These are phyloP conservation scores for Siniperca chuatsi DNA, from an alignment of 2,113 vertebrate species.

Conservation along the genomic window DNA sequence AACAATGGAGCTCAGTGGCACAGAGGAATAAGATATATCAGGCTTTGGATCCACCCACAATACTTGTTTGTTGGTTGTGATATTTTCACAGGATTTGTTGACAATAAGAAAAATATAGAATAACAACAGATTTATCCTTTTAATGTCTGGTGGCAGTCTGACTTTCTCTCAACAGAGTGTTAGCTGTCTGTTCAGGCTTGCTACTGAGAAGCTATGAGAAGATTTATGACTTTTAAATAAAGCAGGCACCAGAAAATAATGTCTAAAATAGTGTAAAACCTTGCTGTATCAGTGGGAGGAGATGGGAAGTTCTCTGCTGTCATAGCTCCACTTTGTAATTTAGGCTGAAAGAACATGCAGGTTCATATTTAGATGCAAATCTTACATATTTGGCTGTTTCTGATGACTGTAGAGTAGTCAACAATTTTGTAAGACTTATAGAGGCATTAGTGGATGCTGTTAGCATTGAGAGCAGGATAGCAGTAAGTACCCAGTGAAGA, in stretches of 20 bases:
- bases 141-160: not conserved
- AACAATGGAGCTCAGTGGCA: not conserved
- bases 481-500: slow-evolving; percentile 9
- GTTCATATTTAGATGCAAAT: not conserved
- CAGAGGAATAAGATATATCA: not conserved
- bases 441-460: not conserved
- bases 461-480: not conserved
- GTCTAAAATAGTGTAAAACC: not conserved
- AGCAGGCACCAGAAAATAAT: not conserved
- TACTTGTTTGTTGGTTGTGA: no score
- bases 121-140: not conserved
- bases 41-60: not conserved
- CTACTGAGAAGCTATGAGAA: not conserved
- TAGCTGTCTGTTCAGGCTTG: not conserved
- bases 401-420: no score
- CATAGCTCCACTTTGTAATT: not conserved
- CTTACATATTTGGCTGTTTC: not conserved
- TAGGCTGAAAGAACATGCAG: not conserved
- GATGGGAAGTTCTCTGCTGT: not conserved
- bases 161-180: not conserved
- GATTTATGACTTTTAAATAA: slow-evolving; percentile 4
- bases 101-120: no score
- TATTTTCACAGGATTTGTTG: no score
- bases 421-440: no score
- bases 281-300: not conserved